Base-by-base conservation (phyloP, 2,888 invertebrate genomes). In the Noctua comes region DNA sequence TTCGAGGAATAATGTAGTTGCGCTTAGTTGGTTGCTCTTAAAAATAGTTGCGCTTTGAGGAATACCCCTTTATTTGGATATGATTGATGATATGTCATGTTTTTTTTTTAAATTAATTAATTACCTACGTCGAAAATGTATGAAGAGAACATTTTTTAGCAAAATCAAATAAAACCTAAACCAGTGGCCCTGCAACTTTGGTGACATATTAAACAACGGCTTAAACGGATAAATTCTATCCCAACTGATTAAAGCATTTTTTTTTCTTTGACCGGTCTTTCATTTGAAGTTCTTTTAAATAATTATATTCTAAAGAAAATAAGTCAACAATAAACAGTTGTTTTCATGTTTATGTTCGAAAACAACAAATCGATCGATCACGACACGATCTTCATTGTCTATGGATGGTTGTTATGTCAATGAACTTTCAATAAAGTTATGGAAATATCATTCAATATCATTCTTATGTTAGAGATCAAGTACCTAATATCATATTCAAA, bases 361-460 rank as follows among this genome's bases (percentile, higher is more conserved):
- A 43, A 71, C 27, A 68, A 24, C 36, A 36, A 36, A 36, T 36
- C 36, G 36, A 36, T 36, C 36, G 36, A 36, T 36, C 36, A 36
- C 31, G 18, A 31, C 31, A 40, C 11, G 36, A 10, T 16, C 27
- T 43, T 27, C 27, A 18, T 6, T 43, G 10, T 2, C 3, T 64
- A 21, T 16, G 24, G 64, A 21, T 16, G 24, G 64, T 31, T n/a
- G 16, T 31, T 18, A 68, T 66, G 31, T 48, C 46, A 73, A 69
- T 69, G n/a, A 73, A 69, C 69, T 69, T 69, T 69, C 18, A 68
- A 66, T 46, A 48, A n/a, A 48, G 13, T 21, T 48, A 73, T 73
- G 36, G 13, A 69, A 24, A 73, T 73, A n/a, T 31, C 46, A 73
- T 46, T 68, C 46, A 73, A 36, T 40, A 27, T 64, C 13, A 43